Conservation (phyloP, 2,888 invertebrate genomes). For the Lepas anatifera region DNA sequence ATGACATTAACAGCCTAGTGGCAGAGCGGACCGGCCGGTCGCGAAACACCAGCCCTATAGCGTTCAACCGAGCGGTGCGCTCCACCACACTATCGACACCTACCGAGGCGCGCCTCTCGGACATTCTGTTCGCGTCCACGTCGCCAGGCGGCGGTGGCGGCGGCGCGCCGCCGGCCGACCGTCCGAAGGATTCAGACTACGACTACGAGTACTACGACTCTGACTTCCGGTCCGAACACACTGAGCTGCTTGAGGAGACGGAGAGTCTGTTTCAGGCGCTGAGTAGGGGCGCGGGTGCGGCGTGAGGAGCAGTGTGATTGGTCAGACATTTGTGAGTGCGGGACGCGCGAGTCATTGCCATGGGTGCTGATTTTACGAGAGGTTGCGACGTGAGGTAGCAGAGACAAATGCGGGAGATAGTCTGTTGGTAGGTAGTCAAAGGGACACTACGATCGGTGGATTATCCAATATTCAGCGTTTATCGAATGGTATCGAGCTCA, state of each 20-base stretch:
- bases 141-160: too few species aligned
- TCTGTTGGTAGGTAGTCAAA: too few species aligned
- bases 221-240: background rate
- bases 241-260: background rate
- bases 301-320: background rate
- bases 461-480: too few species aligned
- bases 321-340: too few species aligned
- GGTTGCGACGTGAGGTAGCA: too few species aligned
- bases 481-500: too few species aligned
- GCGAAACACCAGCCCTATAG: background rate
- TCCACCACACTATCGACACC: background rate
- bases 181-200: background rate
- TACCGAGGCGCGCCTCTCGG: background rate
- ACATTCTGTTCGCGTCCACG: conserved; percentile 2
- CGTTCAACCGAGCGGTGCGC: background rate
- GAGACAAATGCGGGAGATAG: too few species aligned
- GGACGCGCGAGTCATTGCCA: too few species aligned
- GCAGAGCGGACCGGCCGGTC: background rate
- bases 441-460: too few species aligned
- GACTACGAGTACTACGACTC: conserved; percentile 11
- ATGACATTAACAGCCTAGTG: background rate
- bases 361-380: too few species aligned
- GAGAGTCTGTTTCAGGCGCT: background rate
- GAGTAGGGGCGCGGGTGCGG: background rate
- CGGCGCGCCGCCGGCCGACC: background rate